Base-by-base conservation (phyloP, 2,888 invertebrate genomes). In the Criorhina ranunculi region DNA sequence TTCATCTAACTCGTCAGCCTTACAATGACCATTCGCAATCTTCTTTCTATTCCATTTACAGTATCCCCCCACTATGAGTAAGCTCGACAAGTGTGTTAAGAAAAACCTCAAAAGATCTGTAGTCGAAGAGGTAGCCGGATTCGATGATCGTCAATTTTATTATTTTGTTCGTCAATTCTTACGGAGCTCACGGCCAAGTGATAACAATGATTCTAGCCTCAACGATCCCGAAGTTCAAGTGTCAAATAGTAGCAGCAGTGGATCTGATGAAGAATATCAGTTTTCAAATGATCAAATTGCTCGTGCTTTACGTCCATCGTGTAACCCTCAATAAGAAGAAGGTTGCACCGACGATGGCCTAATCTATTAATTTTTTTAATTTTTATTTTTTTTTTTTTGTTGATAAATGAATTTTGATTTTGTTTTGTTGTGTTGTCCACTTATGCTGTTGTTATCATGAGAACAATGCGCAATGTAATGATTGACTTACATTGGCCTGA, bases 141-240 rank as follows among this genome's bases (percentile, higher is more conserved):
- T 89, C 75, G 89, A 89, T 70, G 88, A 89, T 64, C 87, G 89
- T 51, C 90, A 90, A 17, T 89, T 91, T 69, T 89, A 89, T 62
- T 88, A 89, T 81, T 90, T 91, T 57, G 89, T 92, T 11, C 88
- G 91, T 2, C 89, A 89, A 77, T 89, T 90, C 15, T 82, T 91
- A 11, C 76, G 89, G 4, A 88, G 87, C 7, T 87, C 87, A 11
- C 87, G 87, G 4, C 85, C 80, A 57, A 81, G 86, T 29, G 85
- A 85, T 8, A 70, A 69, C 51, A 72, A 60, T 53, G 82, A 78
- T 82, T 44, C 66, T 15, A 64, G 53, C 46, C 60, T 64, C 15
- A 75, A 78, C 42, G 77, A 86, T 46, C 82, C 77, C 49, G 86
- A 86, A 42, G 15, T 35, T 6, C 17, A 9, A 9, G 12, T 17